phyloP scores from a whole-genome alignment of 2,888 invertebrate genomes.

The Sminthurides aquaticus region DNA sequence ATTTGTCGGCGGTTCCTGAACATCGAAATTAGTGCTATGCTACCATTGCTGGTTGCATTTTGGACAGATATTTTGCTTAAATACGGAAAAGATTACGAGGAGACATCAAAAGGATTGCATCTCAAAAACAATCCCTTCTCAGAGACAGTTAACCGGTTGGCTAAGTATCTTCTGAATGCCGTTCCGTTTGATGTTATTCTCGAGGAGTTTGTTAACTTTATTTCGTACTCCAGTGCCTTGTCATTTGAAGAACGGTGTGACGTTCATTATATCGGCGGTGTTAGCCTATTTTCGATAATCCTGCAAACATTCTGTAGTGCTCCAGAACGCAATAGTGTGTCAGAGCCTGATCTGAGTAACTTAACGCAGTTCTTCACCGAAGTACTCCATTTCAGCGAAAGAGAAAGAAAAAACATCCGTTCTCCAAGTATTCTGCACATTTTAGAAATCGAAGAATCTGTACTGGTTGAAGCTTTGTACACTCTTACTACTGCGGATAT shows the following conservation, averaged over 20 bases:
- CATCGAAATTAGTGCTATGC: conserved; percentile 1
- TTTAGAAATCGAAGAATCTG: conserved; percentile 21
- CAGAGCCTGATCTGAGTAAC: conserved; percentile 20
- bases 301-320: not conserved
- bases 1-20: not conserved
- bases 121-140: not conserved
- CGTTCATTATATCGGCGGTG: conserved; percentile 7
- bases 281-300: conserved; percentile 4
- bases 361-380: conserved; percentile 26
- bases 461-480: conserved; percentile 32
- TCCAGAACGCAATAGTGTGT: not conserved
- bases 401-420: conserved; percentile 1
- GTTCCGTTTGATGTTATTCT: conserved; percentile 25
- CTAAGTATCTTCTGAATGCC: not conserved
- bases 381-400: conserved; percentile 24
- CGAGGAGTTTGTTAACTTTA: conserved; percentile 26
- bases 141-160: not conserved
- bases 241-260: conserved; percentile 10
- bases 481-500: conserved; percentile 22
- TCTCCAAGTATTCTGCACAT: conserved; percentile 10
- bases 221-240: conserved; percentile 15
- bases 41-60: conserved; percentile 10
- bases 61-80: not conserved
- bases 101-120: not conserved
- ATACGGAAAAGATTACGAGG: conserved; percentile 4